Evolutionary conservation across 64 coral and sea anemone genomes (phyloP), one percentile per base, ranked within the genome.

Genomic region (Actinia equina): DNA sequence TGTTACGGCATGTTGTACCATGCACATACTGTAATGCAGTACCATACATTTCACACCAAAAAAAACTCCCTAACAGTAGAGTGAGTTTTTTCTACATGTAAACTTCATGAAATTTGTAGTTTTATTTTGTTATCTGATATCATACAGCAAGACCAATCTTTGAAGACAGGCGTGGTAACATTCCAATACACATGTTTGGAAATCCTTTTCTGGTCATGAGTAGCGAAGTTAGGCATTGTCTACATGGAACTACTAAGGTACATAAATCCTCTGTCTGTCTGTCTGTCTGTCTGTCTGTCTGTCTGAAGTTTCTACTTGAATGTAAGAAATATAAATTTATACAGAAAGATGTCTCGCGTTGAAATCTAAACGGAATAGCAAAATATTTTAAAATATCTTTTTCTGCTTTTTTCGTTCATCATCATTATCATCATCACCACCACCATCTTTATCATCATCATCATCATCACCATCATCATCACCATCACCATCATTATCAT

Each of bases 201-300:
- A 44, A 81, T 20, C 78, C 78, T 44, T 81, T 81, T 7, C 44
- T 51, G 15, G 3, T 51, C 9, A 81, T 81, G 2, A 81, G 78
- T 13, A 17, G 27, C 7, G 78, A 81, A 0, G 11, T 52, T 37
- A 81, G 78, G 78, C 78, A 49, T 37, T 81, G 78, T 52, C 20
- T 81, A 3, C 78, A 81, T 81, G 78, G 78, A 37, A 37, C 78
- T 81, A 52, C 22, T 14, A 81, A 81, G 78, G 78, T 81, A 81
- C n/a, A 52, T 37, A 37, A 37, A 44, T 78, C 0, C 3, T 20
- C 15, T 57, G 55, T 57, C 55, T 57, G 46, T 49, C 46, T 49
- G 55, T 57, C 11, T 57, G 55, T 6, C 2, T 49, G 46, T 57
- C 55, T 57, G 55, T 57, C 11, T 56, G 54, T 56, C 54, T 56